These are phyloP conservation scores for Garra rufa DNA, from an alignment of 2,113 vertebrate genomes.

Conservation along the genomic window DNA sequence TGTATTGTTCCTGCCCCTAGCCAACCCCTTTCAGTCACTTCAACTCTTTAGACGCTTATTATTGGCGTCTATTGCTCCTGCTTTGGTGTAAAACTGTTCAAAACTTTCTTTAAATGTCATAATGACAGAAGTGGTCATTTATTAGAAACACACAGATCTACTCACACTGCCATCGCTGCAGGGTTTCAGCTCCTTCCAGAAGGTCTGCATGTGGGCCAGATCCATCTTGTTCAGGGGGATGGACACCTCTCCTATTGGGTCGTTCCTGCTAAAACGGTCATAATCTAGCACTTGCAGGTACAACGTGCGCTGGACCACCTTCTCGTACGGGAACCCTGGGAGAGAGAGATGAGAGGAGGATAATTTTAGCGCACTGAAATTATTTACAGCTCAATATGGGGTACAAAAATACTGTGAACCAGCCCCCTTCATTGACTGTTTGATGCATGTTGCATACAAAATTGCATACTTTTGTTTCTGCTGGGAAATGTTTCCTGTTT, in stretches of 20 bases:
- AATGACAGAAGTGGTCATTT: background rate
- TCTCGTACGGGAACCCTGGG: constrained; percentile 95
- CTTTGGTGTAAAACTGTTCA: background rate
- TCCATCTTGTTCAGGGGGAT: constrained; percentile 97
- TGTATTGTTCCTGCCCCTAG: constrained; percentile 37
- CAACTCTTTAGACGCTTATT: constrained; percentile 61
- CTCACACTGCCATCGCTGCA: constrained; percentile 99
- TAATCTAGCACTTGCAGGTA: constrained; percentile 99
- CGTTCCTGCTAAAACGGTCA: constrained; percentile 97
- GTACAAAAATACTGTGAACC: background rate
- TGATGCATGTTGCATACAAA: background rate
- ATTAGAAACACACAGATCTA: constrained; percentile 36
- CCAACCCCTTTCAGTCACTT: constrained; percentile 53
- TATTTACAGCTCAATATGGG: constrained; percentile 9
- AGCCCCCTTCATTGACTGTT: background rate
- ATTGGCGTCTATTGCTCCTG: constrained; percentile 10
- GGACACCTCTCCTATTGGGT: constrained; percentile 97
- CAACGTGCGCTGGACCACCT: constrained; percentile 95
- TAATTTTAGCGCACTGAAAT: background rate
- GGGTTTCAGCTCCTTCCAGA: constrained; percentile 99
- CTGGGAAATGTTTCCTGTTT: background rate
- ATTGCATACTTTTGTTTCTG: background rate
- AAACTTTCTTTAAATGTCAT: background rate
- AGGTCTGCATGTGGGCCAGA: constrained; percentile 97
- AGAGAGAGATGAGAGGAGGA: constrained; percentile 26